Evolutionary conservation across 2,888 invertebrate genomes (phyloP), one percentile per base, ranked within the genome.

Genomic region (Gonocerus acuteangulatus): DNA sequence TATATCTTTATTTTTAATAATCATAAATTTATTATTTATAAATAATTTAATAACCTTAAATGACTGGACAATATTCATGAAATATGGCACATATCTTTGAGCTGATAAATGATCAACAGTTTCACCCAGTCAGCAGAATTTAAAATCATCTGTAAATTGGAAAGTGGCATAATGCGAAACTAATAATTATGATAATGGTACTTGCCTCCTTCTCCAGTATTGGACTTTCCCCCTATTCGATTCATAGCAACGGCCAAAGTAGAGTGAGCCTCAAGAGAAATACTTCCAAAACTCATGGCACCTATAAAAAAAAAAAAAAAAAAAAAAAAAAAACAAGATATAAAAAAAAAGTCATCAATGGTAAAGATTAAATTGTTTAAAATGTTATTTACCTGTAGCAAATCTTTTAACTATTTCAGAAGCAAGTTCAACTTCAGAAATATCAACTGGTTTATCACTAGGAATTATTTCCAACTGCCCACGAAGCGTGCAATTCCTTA

Each of bases 221-320:
- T 99, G 65, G 96, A 97, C 78, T 97, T 99, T 67, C 91, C 97
- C 2, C 94, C 92, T 69, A 96, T 86, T 68, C 89, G 84, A 76
- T 99, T 99, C 99, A 99, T 99, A 0, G 97, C 96, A 58, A 94
- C 79, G 1, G 99, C 97, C 27, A 99, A 79, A 0, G 96, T 89
- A 22, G 89, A 83, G 78, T 99, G 99, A 1, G 99, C 91, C 75
- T 99, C 99, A 71, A 93, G 77, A 0, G 95, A 96, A 70, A 99
- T 97, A 63, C 95, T 95, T 1, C 95, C 95, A 76, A 95, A 95
- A 69, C 93, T 93, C 95, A 95, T 95, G 1, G 95, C 95, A 67
- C 94, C 93, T 77, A 78, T 71, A 54, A 75, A 36, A 60, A 42
- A 15, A 9, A 54, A 6, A 7, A 23, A 34, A 13, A 27, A 32